Evolutionary conservation across 1,140 invertebrate species (phyloP).

Genomic region (Drosophila elegans): DNA sequence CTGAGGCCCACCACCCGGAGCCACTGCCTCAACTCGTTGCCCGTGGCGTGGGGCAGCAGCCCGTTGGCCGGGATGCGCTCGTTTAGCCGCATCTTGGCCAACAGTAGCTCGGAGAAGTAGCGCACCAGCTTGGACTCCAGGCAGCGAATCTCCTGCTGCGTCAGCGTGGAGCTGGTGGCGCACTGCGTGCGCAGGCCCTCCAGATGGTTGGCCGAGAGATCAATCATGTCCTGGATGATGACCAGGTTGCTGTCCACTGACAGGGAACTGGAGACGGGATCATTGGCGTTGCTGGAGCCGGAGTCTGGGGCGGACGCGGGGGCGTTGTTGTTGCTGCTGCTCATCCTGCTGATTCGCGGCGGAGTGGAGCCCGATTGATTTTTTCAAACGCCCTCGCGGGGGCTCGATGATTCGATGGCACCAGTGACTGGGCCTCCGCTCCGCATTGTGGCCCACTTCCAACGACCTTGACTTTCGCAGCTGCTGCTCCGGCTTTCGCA

Average conservation of each 20-base stretch:
- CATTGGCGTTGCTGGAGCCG: constrained; percentile 33
- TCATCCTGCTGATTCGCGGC: constrained; percentile 66
- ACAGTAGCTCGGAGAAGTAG: constrained; percentile 95
- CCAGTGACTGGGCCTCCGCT: constrained; percentile 34
- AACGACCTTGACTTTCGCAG: constrained; percentile 12
- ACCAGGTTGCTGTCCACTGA: constrained; percentile 79
- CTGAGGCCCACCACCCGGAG: constrained; percentile 91
- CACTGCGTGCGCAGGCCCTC: constrained; percentile 96
- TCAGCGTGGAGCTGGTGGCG: constrained; percentile 95
- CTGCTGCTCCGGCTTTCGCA: constrained; percentile 14
- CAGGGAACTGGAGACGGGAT: constrained; percentile 11
- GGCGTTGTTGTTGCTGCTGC: constrained; percentile 54
- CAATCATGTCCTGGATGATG: constrained; percentile 96
- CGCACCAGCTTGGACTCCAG: constrained; percentile 97
- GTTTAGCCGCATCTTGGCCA: constrained; percentile 91
- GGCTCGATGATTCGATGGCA: constrained; percentile 31
- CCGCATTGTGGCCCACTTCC: constrained; percentile 52
- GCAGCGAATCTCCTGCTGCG: constrained; percentile 97
- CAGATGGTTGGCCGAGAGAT: constrained; percentile 95
- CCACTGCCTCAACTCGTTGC: constrained; percentile 92
- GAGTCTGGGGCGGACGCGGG: constrained; percentile 3
- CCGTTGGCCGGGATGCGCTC: constrained; percentile 86
- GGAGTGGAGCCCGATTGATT: constrained; percentile 63
- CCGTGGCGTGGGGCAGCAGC: constrained; percentile 87
- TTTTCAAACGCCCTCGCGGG: constrained; percentile 63